Base-by-base conservation (phyloP, 2,797 vertebrate species). In the Muraenolepis orangiensis region DNA sequence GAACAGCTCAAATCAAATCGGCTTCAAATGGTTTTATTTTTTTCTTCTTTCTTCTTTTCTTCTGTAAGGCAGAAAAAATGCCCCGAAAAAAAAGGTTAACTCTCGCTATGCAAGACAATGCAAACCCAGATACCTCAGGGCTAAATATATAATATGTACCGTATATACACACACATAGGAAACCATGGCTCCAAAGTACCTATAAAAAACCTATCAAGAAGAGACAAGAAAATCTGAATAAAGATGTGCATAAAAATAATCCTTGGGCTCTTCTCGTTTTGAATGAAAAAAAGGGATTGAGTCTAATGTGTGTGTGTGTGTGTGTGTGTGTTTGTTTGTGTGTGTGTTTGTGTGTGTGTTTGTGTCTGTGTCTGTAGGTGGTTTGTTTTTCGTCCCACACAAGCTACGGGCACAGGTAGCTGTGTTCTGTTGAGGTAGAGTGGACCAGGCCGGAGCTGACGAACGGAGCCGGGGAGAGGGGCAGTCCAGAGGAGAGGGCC, bases 371-470 rank as follows among this genome's bases (percentile, higher is more conserved):
- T 68, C 13, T 68, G 72, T 74, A n/a, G 4, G 30, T 16, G 30
- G 30, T 32, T 70, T 57, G 32, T 34, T 34, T 3, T 18, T 57
- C 51, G n/a, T n/a, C 51, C 20, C 11, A 23, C 51, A 57, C 51
- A 23, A 23, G 82, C 78, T 93, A 93, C 77, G 94, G 92, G 89
- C 91, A 92, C 72, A 91, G 57, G 72, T 93, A 93, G 80, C 82
- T 90, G 85, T 95, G 95, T 36, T 87, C 91, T 78, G 90, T 87
- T 79, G 93, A 91, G 90, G 90, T 89, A 92, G 93, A 86, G 85
- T 91, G 91, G 79, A 92, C 92, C 57, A 94, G 87, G 87, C 91
- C 90, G 18, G 93, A 87, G 84, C 83, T 91, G 81, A 89, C 85
- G 42, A 93, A 94, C 68, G 93, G 93, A 71, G 89, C 74, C n/a